These are phyloP conservation scores for Hiodon tergisus DNA, from an alignment of 2,113 vertebrate genomes.

Conservation along the genomic window DNA sequence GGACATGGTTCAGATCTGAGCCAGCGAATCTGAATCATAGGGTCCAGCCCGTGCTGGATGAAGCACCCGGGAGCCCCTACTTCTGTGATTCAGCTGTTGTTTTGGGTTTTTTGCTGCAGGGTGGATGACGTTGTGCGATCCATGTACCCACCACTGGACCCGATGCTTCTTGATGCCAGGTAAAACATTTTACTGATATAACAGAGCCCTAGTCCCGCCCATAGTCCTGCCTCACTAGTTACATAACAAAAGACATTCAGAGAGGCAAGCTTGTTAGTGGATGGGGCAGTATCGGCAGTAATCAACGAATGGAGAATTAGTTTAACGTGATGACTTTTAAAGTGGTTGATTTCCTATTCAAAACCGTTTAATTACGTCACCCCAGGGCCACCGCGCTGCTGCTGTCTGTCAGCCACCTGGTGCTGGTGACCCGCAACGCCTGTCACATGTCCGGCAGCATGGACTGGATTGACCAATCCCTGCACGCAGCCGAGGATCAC, in stretches of 20 bases:
- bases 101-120: conserved; percentile 46
- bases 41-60: too few relatives aligned
- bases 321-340: too few relatives aligned
- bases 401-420: conserved; percentile 86
- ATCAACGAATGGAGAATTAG: too few relatives aligned
- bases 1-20: too few relatives aligned
- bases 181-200: conserved; percentile 37
- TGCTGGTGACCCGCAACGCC: conserved; percentile 88
- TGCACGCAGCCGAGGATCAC: conserved; percentile 84
- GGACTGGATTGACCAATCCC: conserved; percentile 88
- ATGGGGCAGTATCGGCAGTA: background rate
- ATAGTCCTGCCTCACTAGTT: background rate
- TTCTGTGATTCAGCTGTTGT: background rate
- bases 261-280: too few relatives aligned
- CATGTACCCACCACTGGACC: conserved; percentile 92
- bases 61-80: too few relatives aligned
- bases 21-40: too few relatives aligned
- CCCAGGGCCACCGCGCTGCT: conserved; percentile 80
- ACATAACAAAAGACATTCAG: background rate
- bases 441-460: conserved; percentile 82
- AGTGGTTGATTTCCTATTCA: too few relatives aligned
- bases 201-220: background rate
- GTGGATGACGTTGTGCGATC: conserved; percentile 91
- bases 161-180: conserved; percentile 90
- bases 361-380: conserved; percentile 12